phyloP scores from a whole-genome alignment of 2,113 vertebrate species.

The Chlamydotis undulata region DNA sequence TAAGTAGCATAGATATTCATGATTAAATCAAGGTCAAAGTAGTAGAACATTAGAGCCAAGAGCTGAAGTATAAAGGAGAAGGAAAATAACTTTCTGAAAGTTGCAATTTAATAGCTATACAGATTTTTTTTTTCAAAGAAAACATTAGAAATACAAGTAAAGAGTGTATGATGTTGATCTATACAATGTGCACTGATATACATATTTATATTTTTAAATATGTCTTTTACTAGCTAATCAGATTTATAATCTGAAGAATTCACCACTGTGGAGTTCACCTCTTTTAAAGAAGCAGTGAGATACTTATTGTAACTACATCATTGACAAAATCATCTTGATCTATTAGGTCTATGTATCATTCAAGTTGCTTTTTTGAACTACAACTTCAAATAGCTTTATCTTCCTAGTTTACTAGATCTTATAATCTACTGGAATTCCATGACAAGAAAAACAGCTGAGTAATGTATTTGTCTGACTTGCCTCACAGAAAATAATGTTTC shows the following conservation, averaged over 20 bases:
- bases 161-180: background rate
- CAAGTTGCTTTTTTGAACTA: background rate
- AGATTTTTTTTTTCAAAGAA: conserved; percentile 10
- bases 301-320: background rate
- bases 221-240: background rate
- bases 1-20: conserved; percentile 68
- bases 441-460: background rate
- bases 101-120: background rate
- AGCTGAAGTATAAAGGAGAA: conserved; percentile 38
- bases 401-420: background rate
- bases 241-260: background rate
- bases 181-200: background rate
- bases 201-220: background rate
- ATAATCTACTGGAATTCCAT: background rate
- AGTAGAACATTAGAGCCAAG: conserved; percentile 55
- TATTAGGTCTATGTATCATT: background rate
- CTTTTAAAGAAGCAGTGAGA: background rate
- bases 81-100: conserved; percentile 31
- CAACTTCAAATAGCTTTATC: background rate
- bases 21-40: conserved; percentile 71
- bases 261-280: background rate
- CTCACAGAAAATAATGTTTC: background rate
- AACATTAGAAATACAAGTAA: conserved; percentile 18
- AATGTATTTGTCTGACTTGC: background rate
- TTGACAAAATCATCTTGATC: background rate